Base-by-base conservation (phyloP, 2,113 vertebrate species). In the Sciurus niger region DNA sequence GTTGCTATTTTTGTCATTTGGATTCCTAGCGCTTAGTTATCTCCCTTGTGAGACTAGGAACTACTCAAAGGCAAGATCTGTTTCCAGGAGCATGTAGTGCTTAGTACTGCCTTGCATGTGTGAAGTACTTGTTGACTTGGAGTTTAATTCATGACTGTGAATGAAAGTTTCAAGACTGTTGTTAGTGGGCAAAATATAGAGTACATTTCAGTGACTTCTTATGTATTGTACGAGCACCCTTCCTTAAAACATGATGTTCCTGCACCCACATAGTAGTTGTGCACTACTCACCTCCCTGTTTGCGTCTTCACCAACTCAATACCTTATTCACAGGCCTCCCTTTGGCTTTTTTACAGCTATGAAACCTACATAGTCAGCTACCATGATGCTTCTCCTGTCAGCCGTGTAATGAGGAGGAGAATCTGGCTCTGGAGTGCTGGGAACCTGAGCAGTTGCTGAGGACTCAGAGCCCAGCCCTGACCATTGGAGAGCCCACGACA, bases 401-500 rank as follows among this genome's bases (percentile, higher is more conserved):
- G 30, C 46, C 5, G 0, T 92, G 96, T 97, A 97, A 98, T 97
- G 96, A 98, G 46, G 93, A 97, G 60, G 67, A 51, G 55, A 77
- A 28, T 74, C 40, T 58, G 93, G 83, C 96, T 51, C 76, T 95
- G 51, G 93, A 94, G 86, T 79, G 92, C 95, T 92, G 82, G 90
- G 96, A 93, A 79, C 93, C 94, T 91, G 94, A 94, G 91, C 43
- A 55, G 40, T 43, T 86, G 76, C 77, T 40, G 32, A 90, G 98
- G 98, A 97, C 98, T 98, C 55, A 5, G 98, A 97, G 97, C 98
- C 84, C 95, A 97, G 97, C 98, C 53, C 97, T 98, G 93, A 98
- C 97, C 95, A 32, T 70, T 32, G 92, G 97, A 98, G 97, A 98
- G 98, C 97, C 97, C 95, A 24, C 96, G 98, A 94, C 98, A 99